phyloP scores from a whole-genome alignment of 1,140 invertebrate genomes.

The Pachyrhynchus sulphureomaculatus region DNA sequence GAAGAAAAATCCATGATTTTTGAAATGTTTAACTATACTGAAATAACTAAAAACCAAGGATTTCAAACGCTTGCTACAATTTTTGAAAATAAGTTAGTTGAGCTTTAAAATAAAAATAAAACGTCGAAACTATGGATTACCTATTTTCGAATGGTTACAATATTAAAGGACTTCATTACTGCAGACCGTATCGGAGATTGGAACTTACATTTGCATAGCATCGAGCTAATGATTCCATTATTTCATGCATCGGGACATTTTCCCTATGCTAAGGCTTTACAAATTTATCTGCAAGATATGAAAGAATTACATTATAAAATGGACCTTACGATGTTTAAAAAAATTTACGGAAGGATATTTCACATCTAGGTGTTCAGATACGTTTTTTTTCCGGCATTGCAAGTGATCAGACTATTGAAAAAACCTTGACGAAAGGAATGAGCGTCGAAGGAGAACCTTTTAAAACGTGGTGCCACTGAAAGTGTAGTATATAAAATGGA shows the following conservation, averaged over 20 bases:
- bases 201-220: slow-evolving; percentile 46
- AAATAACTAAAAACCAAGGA: slow-evolving; percentile 23
- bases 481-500: slow-evolving; percentile 28
- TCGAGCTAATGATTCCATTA: slow-evolving; percentile 51
- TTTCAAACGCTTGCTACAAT: slow-evolving; percentile 24
- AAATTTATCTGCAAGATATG: slow-evolving; percentile 50
- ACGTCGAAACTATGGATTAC: slow-evolving; percentile 47
- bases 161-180: slow-evolving; percentile 44
- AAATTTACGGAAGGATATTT: slow-evolving; percentile 44
- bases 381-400: slow-evolving; percentile 28
- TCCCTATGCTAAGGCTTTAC: slow-evolving; percentile 46
- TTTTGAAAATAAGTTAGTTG: slow-evolving; percentile 28
- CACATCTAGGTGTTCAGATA: slow-evolving; percentile 36
- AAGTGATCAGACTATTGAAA: slow-evolving; percentile 25
- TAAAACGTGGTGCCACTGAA: slow-evolving; percentile 12
- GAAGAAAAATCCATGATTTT: slow-evolving; percentile 15
- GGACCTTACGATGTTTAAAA: slow-evolving; percentile 39
- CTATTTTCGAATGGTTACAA: slow-evolving; percentile 48
- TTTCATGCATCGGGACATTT: slow-evolving; percentile 51
- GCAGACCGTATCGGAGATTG: slow-evolving; percentile 50
- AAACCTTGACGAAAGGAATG: slow-evolving; percentile 26
- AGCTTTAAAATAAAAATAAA: slow-evolving; percentile 29
- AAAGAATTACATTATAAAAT: slow-evolving; percentile 37
- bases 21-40: slow-evolving; percentile 14
- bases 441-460: slow-evolving; percentile 26